Conservation (phyloP, 2,797 vertebrate species). For the Cossypha niveicapilla region DNA sequence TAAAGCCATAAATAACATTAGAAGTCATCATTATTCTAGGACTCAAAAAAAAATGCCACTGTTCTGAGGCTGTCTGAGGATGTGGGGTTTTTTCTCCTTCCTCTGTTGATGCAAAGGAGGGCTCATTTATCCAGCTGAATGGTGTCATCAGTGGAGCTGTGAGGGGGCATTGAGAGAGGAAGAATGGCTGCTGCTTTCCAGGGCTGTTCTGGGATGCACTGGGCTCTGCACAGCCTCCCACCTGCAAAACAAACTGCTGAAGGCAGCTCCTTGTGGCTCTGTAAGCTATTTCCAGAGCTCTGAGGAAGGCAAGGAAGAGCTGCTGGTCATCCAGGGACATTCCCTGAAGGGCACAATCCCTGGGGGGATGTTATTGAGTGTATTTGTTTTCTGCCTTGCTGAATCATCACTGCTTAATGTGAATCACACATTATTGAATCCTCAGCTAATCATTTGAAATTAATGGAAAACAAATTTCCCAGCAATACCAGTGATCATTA, state of each 20-base stretch:
- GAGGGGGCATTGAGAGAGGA: not conserved
- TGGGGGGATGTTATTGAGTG: fast-evolving
- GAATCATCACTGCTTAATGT: not conserved
- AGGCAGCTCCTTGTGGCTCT: not conserved
- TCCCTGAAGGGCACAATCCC: not conserved
- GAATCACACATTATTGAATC: not conserved
- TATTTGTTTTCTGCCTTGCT: not conserved
- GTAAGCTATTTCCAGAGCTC: not conserved
- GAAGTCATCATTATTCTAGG: not conserved
- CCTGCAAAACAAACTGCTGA: not conserved
- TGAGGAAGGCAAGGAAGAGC: not conserved
- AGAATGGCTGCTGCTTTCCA: not conserved
- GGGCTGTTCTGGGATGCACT: fast-evolving
- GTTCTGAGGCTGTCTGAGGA: not conserved
- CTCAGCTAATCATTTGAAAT: not conserved
- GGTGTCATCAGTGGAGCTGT: fast-evolving
- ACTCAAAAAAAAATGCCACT: not conserved
- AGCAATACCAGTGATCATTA: not conserved
- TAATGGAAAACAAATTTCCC: not conserved
- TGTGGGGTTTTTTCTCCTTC: not conserved
- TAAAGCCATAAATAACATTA: not conserved
- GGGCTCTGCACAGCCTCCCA: not conserved
- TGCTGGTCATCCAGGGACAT: not conserved
- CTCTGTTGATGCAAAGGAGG: not conserved
- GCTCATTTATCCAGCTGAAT: not conserved